Evolutionary conservation across 2,888 invertebrate genomes (phyloP).

Genomic region (Amblyjoppa proteus): DNA sequence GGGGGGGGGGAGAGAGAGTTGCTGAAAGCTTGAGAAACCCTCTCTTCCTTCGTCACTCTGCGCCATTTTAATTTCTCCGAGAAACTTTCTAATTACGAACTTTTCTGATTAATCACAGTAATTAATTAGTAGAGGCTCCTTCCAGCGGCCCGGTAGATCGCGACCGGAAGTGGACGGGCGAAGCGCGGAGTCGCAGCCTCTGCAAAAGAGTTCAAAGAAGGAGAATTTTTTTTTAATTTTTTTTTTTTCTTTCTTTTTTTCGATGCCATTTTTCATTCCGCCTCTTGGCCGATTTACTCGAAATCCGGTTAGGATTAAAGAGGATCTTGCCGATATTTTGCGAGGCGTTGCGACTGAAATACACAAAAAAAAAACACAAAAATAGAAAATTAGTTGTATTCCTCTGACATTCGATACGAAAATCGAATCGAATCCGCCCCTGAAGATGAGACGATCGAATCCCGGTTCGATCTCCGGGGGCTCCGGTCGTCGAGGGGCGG

Average conservation of each 20-base stretch:
- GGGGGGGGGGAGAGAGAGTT: background rate
- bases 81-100: slow-evolving; percentile 88
- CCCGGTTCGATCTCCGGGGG: background rate
- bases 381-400: no score
- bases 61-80: slow-evolving; percentile 86
- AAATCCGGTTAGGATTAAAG: background rate
- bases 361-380: no score
- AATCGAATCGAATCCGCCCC: background rate
- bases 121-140: slow-evolving; percentile 86
- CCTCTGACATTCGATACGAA: no score
- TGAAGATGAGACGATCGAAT: background rate
- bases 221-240: background rate
- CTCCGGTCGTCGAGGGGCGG: background rate
- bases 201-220: background rate
- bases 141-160: background rate
- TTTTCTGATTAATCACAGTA: slow-evolving; percentile 88
- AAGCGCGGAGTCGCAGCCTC: slow-evolving; percentile 3
- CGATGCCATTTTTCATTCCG: background rate
- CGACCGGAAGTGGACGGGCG: background rate
- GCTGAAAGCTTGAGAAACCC: slow-evolving; percentile 35
- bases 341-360: background rate
- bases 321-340: background rate
- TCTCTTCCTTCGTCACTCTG: slow-evolving; percentile 73
- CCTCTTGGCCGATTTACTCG: background rate
- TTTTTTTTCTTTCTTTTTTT: no score